These are phyloP conservation scores for Zaprionus davidi DNA, from an alignment of 1,140 invertebrate genomes.

Conservation along the genomic window DNA sequence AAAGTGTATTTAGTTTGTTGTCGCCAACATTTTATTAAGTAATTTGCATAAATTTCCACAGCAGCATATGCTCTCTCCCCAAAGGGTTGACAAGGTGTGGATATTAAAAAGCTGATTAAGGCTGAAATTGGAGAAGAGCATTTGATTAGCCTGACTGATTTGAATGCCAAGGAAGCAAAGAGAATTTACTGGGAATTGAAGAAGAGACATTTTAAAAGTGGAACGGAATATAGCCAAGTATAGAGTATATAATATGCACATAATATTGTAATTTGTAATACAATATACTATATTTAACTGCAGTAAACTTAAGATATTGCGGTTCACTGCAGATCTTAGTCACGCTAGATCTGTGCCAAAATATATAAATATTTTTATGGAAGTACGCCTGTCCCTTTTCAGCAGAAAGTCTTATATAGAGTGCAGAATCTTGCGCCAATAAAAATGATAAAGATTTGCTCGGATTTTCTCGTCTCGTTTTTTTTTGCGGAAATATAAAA, in stretches of 20 bases:
- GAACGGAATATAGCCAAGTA: too few species aligned
- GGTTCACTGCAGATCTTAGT: not conserved
- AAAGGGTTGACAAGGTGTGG: conserved; percentile 39
- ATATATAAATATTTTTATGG: conserved; percentile 4
- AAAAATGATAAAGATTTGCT: conserved; percentile 76
- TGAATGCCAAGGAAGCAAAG: not conserved
- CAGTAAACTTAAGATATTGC: not conserved
- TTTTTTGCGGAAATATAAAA: conserved; percentile 80
- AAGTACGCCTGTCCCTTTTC: not conserved
- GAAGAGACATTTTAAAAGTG: too few species aligned
- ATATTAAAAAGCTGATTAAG: conserved; percentile 43
- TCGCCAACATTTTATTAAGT: conserved; percentile 80
- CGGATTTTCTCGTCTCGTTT: conserved; percentile 1
- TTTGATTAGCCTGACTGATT: conserved; percentile 6
- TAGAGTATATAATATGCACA: too few species aligned
- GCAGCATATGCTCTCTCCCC: conserved; percentile 57
- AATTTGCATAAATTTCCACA: conserved; percentile 74
- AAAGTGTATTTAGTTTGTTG: conserved; percentile 77
- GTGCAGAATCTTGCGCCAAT: conserved; percentile 60
- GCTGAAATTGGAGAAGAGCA: not conserved
- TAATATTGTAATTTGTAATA: too few species aligned
- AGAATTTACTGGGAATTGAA: not conserved
- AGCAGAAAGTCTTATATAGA: conserved; percentile 20
- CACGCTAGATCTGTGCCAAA: conserved; percentile 36
- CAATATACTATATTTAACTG: not conserved